Evolutionary conservation across 2,797 vertebrate genomes (phyloP), one percentile per base, ranked within the genome.

Genomic region (Nyctalus aviator): DNA sequence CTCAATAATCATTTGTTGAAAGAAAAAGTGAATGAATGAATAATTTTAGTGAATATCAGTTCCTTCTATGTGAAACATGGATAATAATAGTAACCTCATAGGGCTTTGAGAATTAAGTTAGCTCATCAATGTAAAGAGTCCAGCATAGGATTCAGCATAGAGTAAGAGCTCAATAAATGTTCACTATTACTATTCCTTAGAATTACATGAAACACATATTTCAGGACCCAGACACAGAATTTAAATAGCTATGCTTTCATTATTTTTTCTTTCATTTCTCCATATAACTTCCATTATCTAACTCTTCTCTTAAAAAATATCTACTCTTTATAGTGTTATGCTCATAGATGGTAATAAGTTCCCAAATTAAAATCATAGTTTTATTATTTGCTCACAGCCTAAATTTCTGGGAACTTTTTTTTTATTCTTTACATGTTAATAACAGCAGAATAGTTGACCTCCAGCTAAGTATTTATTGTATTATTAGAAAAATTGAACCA

Each of bases 301-400:
- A 41, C 78, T 75, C 32, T 76, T 75, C 88, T 92, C 79, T 90
- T 76, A 20, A 90, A 94, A 91, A 83, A 79, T 44, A 12, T 50
- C 37, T 91, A 30, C 20, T 81, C 41, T 81, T 73, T 76, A 77
- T 20, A 83, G 27, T 62, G 0, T 25, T 41, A 46, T 89, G 41
- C 30, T 77, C 48, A 66, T 69, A 69, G 84, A 57, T 90, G 30
- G 25, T 46, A 69, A 21, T 97, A 96, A 88, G 86, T 92, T 69
- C 71, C 83, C 93, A 98, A 96, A 97, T 95, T 97, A 88, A 84
- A 97, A 83, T 97, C 93, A 95, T 86, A 85, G 18, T 96, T 4
- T 84, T 97, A 79, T 97, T 83, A 88, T 93, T 91, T 93, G 17
- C 14, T 17, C 12, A 9, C 15, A 81, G 37, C 57, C 14, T 35